Conservation (phyloP, 2,888 invertebrate species). For the Ametastegia equiseti region DNA sequence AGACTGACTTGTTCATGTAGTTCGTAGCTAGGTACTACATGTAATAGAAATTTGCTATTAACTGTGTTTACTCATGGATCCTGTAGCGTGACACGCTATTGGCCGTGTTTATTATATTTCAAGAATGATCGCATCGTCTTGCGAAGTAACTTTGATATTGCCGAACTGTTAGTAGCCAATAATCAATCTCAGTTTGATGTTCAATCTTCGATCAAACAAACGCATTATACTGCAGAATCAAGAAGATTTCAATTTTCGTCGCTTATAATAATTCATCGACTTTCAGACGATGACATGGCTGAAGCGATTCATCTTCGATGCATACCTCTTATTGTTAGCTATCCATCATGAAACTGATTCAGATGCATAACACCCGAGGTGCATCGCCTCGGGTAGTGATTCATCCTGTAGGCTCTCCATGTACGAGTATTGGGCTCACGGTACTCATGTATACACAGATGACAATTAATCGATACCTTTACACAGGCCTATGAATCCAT, state of each 20-base stretch:
- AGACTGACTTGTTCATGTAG: background rate
- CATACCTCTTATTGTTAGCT: background rate
- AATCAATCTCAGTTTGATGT: slow-evolving; percentile 25
- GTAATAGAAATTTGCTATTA: slow-evolving; percentile 21
- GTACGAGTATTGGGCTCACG: background rate
- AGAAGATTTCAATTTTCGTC: slow-evolving; percentile 16
- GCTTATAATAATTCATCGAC: slow-evolving; percentile 15
- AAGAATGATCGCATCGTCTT: background rate
- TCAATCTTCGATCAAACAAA: slow-evolving; percentile 26
- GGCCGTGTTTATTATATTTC: slow-evolving; percentile 9
- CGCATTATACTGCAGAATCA: background rate
- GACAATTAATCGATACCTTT: background rate
- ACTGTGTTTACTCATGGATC: slow-evolving; percentile 24
- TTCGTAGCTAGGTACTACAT: slow-evolving; percentile 19
- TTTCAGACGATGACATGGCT: background rate
- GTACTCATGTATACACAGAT: background rate
- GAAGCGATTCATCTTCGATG: slow-evolving; percentile 2
- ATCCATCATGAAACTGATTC: slow-evolving; percentile 29
- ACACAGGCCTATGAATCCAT: too few species aligned
- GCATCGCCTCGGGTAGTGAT: slow-evolving; percentile 21
- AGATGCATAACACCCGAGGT: slow-evolving; percentile 12
- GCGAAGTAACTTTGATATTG: slow-evolving; percentile 7
- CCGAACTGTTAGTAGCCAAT: background rate
- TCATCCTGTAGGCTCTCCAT: background rate
- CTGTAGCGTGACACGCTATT: slow-evolving; percentile 12